These are phyloP conservation scores for Rhipidura dahli DNA, from an alignment of 2,113 vertebrate genomes.

Conservation along the genomic window DNA sequence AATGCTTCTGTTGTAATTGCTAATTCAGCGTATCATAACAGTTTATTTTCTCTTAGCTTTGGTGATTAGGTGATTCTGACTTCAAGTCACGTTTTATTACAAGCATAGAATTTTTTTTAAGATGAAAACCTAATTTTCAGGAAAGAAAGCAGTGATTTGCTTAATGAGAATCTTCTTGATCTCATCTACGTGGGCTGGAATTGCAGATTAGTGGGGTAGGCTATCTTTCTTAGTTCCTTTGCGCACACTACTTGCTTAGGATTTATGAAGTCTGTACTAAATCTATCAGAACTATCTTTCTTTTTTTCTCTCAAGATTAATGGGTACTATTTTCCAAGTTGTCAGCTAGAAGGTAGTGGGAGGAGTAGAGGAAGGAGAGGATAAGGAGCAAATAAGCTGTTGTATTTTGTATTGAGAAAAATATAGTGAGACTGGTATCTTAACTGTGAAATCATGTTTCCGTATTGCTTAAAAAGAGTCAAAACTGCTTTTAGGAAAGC, in stretches of 20 bases:
- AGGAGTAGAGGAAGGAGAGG: neutral
- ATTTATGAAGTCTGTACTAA: constrained; percentile 60
- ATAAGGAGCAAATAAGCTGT: constrained; percentile 45
- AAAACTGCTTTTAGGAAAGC: constrained; percentile 6
- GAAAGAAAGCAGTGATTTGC: constrained; percentile 73
- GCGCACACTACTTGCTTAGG: constrained; percentile 21
- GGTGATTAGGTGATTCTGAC: constrained; percentile 30
- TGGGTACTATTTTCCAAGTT: constrained; percentile 49
- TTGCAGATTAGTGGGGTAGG: constrained; percentile 73
- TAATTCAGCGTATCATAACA: constrained; percentile 9
- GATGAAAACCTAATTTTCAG: constrained; percentile 73
- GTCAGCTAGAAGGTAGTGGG: constrained; percentile 46
- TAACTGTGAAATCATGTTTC: constrained; percentile 13
- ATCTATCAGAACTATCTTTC: constrained; percentile 53
- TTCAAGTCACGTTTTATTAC: constrained; percentile 54
- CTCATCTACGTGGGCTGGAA: constrained; percentile 63
- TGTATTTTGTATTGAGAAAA: constrained; percentile 34
- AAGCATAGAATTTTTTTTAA: constrained; percentile 39
- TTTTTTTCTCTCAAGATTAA: constrained; percentile 31
- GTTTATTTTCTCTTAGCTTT: constrained; percentile 39
- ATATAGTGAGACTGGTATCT: neutral
- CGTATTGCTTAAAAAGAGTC: neutral
- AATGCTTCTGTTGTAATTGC: constrained; percentile 43
- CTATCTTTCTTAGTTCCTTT: constrained; percentile 55
- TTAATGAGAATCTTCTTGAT: constrained; percentile 81